Evolutionary conservation across 2,113 vertebrate genomes (phyloP).

Genomic region (Lepidothrix coronata): DNA sequence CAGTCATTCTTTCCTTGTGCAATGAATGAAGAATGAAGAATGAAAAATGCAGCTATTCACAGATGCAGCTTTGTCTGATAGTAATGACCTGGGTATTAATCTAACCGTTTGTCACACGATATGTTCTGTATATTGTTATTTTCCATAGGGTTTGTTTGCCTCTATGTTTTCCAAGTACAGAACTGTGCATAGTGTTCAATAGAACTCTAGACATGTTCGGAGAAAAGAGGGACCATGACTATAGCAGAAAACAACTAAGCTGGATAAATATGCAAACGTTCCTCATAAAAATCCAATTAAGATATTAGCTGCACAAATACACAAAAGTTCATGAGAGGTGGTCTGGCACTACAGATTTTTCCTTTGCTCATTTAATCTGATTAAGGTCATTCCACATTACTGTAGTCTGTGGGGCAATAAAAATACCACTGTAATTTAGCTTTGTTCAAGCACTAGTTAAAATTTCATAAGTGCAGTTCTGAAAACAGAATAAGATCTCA

Average conservation of each 20-base stretch:
- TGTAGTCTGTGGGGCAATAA: not conserved
- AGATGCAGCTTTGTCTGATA: not conserved
- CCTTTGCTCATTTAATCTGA: slow-evolving; percentile 13
- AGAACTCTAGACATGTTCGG: not conserved
- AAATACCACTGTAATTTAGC: not conserved
- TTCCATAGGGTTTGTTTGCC: not conserved
- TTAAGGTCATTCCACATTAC: not conserved
- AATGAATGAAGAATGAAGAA: slow-evolving; percentile 67
- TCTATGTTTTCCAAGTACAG: not conserved
- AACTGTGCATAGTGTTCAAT: not conserved
- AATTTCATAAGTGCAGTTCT: not conserved
- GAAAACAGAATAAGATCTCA: not conserved
- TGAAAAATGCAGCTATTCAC: slow-evolving; percentile 55
- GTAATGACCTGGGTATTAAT: not conserved
- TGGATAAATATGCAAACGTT: slow-evolving; percentile 13
- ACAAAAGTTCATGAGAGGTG: slow-evolving; percentile 17
- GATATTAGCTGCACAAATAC: slow-evolving; percentile 30
- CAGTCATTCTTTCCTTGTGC: not conserved
- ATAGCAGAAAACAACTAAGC: not conserved
- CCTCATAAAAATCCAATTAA: slow-evolving; percentile 35
- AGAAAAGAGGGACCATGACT: not conserved
- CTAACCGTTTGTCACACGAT: not conserved
- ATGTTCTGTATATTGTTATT: not conserved
- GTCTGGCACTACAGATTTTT: not conserved
- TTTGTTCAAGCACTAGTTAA: not conserved